phyloP scores from a whole-genome alignment of 2,113 vertebrate species.

The Amia ocellicauda region DNA sequence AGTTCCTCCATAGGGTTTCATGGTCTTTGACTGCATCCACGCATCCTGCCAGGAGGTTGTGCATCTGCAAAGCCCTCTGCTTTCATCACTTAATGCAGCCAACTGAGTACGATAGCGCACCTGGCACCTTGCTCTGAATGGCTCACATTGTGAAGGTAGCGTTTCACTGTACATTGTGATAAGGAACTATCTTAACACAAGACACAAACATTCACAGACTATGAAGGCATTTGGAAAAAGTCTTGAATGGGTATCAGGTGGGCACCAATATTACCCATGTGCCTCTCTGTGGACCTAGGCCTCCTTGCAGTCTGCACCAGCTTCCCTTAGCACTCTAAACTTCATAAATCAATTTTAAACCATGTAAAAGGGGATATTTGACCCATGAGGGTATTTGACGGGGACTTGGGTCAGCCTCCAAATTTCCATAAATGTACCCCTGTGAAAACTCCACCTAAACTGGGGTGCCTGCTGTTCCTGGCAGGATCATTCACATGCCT shows the following conservation, averaged over 20 bases:
- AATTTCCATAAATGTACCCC: slow-evolving; percentile 12
- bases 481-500: slow-evolving; percentile 54
- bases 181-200: too few relatives aligned
- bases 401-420: slow-evolving; percentile 18
- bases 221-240: background rate
- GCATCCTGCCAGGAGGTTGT: background rate
- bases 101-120: too few relatives aligned
- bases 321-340: slow-evolving; percentile 3
- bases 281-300: background rate
- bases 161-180: too few relatives aligned
- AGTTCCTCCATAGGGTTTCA: background rate
- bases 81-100: background rate
- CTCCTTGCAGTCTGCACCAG: slow-evolving; percentile 4
- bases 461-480: slow-evolving; percentile 61
- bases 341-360: slow-evolving; percentile 19
- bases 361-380: slow-evolving; percentile 13
- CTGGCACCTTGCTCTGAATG: too few relatives aligned
- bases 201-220: background rate
- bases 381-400: slow-evolving; percentile 7
- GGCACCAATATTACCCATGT: slow-evolving; percentile 15
- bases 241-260: background rate
- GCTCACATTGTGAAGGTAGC: too few relatives aligned
- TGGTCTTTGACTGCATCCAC: slow-evolving; percentile 15
- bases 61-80: slow-evolving; percentile 5
- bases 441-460: slow-evolving; percentile 51